Conservation (phyloP, 2,113 vertebrate genomes). For the Eubucco bourcierii region DNA sequence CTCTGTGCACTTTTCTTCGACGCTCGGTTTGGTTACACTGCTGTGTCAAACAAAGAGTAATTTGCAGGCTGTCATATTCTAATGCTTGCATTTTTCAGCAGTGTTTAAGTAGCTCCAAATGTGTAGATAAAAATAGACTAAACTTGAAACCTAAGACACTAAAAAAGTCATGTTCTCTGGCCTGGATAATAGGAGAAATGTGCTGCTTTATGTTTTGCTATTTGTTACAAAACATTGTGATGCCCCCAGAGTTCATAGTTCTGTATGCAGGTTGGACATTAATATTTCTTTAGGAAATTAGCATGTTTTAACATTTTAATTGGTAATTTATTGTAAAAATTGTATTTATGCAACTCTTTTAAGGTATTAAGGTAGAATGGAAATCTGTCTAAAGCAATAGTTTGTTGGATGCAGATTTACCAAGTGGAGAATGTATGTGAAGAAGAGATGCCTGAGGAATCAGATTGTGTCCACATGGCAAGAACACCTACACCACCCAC, state of each 20-base stretch:
- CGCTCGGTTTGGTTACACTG: neutral
- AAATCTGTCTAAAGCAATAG: constrained; percentile 61
- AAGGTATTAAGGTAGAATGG: constrained; percentile 50
- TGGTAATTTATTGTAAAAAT: constrained; percentile 27
- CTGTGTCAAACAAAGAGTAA: neutral
- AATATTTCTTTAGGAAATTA: neutral
- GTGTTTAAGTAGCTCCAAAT: neutral
- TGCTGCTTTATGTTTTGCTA: neutral
- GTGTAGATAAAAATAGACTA: neutral
- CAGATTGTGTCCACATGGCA: constrained; percentile 70
- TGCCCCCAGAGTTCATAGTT: neutral
- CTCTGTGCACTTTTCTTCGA: neutral
- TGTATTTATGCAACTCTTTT: constrained; percentile 46
- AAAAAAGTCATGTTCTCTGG: neutral
- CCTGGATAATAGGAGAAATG: neutral
- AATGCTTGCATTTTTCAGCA: neutral
- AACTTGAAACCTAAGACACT: neutral
- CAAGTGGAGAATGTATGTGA: constrained; percentile 82
- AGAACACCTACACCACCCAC: constrained; percentile 76
- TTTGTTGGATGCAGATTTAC: constrained; percentile 78
- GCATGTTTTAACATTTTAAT: neutral
- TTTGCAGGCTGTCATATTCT: neutral
- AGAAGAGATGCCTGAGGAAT: constrained; percentile 79
- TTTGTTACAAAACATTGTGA: neutral
- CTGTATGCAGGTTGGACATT: neutral